Evolutionary conservation across 2,797 vertebrate genomes (phyloP).

Genomic region (Chromis chromis): DNA sequence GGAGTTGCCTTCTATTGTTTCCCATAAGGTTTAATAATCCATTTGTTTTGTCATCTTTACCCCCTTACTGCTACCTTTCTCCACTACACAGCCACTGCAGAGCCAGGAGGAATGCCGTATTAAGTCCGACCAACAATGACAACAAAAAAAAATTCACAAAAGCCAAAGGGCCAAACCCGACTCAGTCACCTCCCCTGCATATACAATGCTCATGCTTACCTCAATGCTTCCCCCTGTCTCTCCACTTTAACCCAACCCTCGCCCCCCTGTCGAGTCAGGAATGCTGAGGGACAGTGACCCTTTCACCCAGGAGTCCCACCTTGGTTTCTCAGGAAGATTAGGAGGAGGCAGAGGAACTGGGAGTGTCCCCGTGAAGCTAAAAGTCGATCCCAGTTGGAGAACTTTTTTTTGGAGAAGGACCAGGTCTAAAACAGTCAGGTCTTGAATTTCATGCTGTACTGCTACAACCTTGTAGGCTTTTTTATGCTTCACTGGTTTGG

Average conservation of each 20-base stretch:
- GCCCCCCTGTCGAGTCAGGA: constrained; percentile 80
- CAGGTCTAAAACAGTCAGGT: constrained; percentile 64
- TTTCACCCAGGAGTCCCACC: constrained; percentile 75
- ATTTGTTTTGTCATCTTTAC: constrained; percentile 63
- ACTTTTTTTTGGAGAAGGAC: constrained; percentile 49
- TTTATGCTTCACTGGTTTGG: constrained; percentile 70
- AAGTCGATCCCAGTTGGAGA: constrained; percentile 45
- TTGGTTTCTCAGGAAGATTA: constrained; percentile 85
- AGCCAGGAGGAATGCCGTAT: constrained; percentile 75
- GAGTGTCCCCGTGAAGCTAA: constrained; percentile 59
- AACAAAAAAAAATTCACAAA: constrained; percentile 73
- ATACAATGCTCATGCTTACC: constrained; percentile 83
- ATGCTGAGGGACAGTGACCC: constrained; percentile 76
- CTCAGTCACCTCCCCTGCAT: constrained; percentile 73
- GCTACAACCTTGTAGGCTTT: constrained; percentile 66
- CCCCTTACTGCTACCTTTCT: constrained; percentile 59
- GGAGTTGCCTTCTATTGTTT: constrained; percentile 77
- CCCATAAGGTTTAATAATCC: constrained; percentile 67
- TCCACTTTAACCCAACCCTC: constrained; percentile 72
- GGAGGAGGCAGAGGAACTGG: constrained; percentile 68
- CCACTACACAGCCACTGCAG: constrained; percentile 43
- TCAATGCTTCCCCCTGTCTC: constrained; percentile 69
- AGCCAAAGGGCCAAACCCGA: constrained; percentile 72
- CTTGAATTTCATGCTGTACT: constrained; percentile 74
- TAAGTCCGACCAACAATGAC: constrained; percentile 83